Base-by-base conservation (phyloP, 2,888 invertebrate species). In the Polydrusus pterygomalis region DNA sequence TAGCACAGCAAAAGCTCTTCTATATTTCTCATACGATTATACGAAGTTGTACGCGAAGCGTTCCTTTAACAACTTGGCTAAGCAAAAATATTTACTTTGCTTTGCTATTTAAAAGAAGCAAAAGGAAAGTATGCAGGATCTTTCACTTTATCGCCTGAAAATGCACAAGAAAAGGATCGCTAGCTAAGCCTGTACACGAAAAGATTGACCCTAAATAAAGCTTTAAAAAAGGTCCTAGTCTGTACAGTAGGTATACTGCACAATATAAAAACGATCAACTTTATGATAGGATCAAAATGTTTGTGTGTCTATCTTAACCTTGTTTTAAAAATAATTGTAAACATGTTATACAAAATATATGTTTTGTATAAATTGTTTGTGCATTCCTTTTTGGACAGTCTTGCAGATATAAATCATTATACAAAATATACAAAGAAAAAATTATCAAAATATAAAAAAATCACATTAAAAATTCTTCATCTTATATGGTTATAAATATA, bases 321-420 rank as follows among this genome's bases (percentile, higher is more conserved):
- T 51, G 11, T 25, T 25, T 20, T 25, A 54, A 25, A 54, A 25
- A 54, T 25, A 11, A 54, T 54, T 54, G 25, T 54, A 54, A 25
- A 54, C n/a, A 54, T 13, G 17, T 10, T 10, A 10, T 60, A 60
- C 10, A 58, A 60, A 60, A 60, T 60, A 38, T 60, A 38, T 60
- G 9, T 60, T 60, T 34, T 60, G 38, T 60, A 60, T 38, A 60
- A 38, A 38, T 17, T 60, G 58, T 60, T 17, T 60, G 58, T 60
- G 38, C 0, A 60, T 38, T 38, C 58, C 58, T 11, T 60, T 38
- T 34, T 38, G 15, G 9, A 60, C 18, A 60, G 38, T 17, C 58
- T 60, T 11, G 17, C 18, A 38, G 58, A 17, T 38, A 60, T 40
- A 60, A 60, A 38, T 60, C 17, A 8, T 58, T 11, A 58, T 58